A percentile compares a stretch with the other conserved stretches of the same genome.
These are phyloP conservation scores for Alcis repandata DNA, from an alignment of 2,888 invertebrate genomes.

Conservation along the genomic window DNA sequence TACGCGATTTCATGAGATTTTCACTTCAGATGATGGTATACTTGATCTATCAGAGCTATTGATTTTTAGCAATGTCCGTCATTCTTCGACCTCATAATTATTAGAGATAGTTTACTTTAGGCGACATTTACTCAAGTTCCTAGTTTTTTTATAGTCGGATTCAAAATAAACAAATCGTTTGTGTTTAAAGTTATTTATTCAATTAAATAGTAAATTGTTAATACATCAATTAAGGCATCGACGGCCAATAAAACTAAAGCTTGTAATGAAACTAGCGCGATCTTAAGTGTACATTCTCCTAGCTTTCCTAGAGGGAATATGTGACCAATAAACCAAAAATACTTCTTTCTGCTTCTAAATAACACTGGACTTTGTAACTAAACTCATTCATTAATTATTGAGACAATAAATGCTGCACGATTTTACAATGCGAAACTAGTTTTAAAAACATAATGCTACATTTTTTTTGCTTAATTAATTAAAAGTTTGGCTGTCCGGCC, in stretches of 20 bases:
- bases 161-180: conserved; percentile 34
- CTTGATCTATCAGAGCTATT: no score
- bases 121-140: no score
- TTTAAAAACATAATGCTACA: not conserved
- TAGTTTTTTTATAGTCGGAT: not conserved
- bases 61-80: no score
- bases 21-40: no score
- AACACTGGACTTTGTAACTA: not conserved
- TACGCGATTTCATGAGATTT: no score
- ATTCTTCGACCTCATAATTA: no score
- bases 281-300: conserved; percentile 57
- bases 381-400: not conserved
- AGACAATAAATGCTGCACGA: not conserved
- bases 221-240: conserved; percentile 73
- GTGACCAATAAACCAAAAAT: conserved; percentile 27
- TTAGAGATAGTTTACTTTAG: no score
- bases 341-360: conserved; percentile 7
- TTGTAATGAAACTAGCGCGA: conserved; percentile 64
- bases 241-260: conserved; percentile 69
- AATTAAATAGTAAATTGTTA: conserved; percentile 67
- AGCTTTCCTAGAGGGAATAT: conserved; percentile 62
- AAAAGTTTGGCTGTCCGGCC: no score
- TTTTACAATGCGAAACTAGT: conserved; percentile 1
- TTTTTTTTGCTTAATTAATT: not conserved
- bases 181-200: conserved; percentile 61